These are phyloP conservation scores for Calephelis perditalis DNA, from an alignment of 2,888 invertebrate species.

Conservation along the genomic window DNA sequence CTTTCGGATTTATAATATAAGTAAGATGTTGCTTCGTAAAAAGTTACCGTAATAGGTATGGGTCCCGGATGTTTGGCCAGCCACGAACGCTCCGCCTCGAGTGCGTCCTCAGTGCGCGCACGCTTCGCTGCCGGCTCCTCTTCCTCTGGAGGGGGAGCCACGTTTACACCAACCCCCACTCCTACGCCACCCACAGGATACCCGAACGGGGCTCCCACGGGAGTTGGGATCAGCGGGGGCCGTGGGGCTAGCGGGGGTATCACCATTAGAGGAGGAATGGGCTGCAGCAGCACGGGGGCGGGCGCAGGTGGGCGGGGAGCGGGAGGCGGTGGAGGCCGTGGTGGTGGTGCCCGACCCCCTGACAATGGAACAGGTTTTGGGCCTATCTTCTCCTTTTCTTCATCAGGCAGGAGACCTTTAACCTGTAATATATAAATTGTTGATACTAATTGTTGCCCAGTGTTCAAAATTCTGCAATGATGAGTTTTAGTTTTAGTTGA, in stretches of 20 bases:
- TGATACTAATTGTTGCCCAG: neutral
- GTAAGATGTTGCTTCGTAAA: no score
- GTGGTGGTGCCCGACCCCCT: constrained; percentile 28
- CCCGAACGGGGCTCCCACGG: constrained; percentile 44
- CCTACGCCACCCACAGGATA: constrained; percentile 48
- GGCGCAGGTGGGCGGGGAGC: constrained; percentile 33
- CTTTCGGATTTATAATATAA: no score
- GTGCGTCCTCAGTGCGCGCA: constrained; percentile 92
- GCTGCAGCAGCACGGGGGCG: constrained; percentile 48
- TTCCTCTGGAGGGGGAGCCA: constrained; percentile 40
- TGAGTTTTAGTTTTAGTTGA: no score
- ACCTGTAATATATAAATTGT: constrained; percentile 39
- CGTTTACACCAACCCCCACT: constrained; percentile 32
- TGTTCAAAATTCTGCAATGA: no score
- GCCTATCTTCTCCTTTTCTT: constrained; percentile 98
- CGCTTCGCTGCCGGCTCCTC: constrained; percentile 94
- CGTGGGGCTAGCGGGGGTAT: constrained; percentile 64
- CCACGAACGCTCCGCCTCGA: constrained; percentile 88
- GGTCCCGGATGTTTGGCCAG: constrained; percentile 51
- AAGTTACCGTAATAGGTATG: constrained; percentile 70
- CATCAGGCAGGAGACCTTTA: constrained; percentile 95
- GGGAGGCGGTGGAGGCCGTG: constrained; percentile 34
- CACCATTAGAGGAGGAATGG: constrained; percentile 73
- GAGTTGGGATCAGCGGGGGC: constrained; percentile 59
- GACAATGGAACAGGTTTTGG: constrained; percentile 84